Conservation (phyloP, 2,113 vertebrate species). For the Cephalopholis sonnerati region DNA sequence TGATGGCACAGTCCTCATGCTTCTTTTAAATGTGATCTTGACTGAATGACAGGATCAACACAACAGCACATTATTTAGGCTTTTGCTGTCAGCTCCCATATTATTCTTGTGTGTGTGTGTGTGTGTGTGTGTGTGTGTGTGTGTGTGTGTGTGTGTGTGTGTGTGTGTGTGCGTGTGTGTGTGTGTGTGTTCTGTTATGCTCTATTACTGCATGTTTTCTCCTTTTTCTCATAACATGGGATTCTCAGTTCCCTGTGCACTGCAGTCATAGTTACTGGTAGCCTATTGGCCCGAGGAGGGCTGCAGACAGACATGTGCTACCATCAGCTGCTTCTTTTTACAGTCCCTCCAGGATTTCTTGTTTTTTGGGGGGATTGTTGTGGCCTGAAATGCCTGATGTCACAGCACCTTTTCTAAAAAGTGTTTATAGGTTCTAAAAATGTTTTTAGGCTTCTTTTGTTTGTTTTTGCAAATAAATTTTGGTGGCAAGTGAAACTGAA, state of each 20-base stretch:
- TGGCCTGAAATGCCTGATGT: too few relatives aligned
- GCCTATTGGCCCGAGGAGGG: background rate
- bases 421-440: too few relatives aligned
- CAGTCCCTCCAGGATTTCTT: background rate
- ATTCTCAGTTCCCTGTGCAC: background rate
- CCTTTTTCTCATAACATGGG: background rate
- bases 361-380: too few relatives aligned
- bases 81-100: background rate
- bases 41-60: constrained; percentile 6
- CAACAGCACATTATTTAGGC: background rate
- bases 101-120: background rate
- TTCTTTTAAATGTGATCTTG: background rate
- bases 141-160: background rate
- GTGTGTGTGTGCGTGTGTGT: too few relatives aligned
- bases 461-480: too few relatives aligned
- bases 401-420: too few relatives aligned
- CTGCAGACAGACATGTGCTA: constrained; percentile 7
- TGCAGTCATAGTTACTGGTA: constrained; percentile 7
- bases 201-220: background rate
- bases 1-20: background rate
- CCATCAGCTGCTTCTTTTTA: constrained; percentile 17
- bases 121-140: too few relatives aligned
- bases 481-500: too few relatives aligned
- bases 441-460: too few relatives aligned
- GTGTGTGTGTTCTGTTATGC: background rate